A percentile compares a stretch with the other conserved stretches of the same genome.
phyloP scores from a whole-genome alignment of 2,888 invertebrate genomes.

The Thecocarcelia acutangulata region DNA sequence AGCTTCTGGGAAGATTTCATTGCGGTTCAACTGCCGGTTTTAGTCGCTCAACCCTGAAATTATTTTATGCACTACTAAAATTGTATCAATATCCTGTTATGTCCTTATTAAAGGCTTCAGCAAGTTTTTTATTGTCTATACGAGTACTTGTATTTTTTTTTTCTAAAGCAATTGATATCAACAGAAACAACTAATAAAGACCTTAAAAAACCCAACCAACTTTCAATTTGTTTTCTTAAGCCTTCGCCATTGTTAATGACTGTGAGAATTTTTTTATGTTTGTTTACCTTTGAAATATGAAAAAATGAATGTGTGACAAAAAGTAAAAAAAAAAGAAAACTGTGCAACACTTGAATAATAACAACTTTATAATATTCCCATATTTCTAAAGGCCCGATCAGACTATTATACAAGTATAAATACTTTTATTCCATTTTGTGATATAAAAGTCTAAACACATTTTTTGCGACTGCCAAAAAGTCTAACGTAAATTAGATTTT shows the following conservation, averaged over 20 bases:
- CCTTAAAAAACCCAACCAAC: constrained; percentile 5
- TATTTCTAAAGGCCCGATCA: neutral
- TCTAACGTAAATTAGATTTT: too few species aligned
- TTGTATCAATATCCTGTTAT: constrained; percentile 38
- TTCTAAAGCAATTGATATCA: neutral
- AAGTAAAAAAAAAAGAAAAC: neutral
- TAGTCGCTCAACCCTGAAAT: neutral
- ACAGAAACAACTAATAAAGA: constrained; percentile 15
- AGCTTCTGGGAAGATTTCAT: constrained; percentile 31
- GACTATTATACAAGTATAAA: too few species aligned
- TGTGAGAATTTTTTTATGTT: constrained; percentile 62
- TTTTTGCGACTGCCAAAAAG: too few species aligned
- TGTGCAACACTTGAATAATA: constrained; percentile 32
- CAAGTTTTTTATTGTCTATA: neutral
- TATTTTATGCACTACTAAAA: neutral
- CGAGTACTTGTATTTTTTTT: too few species aligned
- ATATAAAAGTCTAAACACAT: too few species aligned
- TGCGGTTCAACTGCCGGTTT: constrained; percentile 14
- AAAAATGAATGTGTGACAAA: constrained; percentile 11
- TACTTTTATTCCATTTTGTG: too few species aligned
- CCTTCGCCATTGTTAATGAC: constrained; percentile 57
- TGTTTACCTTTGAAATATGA: neutral
- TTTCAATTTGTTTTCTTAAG: constrained; percentile 20
- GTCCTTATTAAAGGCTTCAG: constrained; percentile 3
- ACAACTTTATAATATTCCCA: constrained; percentile 5